Conservation (phyloP, 2,888 invertebrate species). For the Erebia palarica region DNA sequence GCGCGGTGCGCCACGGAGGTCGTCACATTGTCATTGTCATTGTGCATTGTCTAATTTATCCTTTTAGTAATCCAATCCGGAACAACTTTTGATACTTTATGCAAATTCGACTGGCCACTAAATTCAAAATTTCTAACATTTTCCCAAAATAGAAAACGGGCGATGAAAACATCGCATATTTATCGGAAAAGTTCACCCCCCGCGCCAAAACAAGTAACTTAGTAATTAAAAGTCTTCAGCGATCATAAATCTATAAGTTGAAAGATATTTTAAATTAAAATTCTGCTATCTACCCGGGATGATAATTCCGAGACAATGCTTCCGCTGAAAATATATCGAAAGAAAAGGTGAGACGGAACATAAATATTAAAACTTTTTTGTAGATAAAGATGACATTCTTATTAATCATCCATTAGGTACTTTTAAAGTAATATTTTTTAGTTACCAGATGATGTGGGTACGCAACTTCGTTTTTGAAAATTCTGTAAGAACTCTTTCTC, state of each 20-base stretch:
- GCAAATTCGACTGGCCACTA: background rate
- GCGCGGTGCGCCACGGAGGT: too few relatives aligned
- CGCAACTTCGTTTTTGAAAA: too few relatives aligned
- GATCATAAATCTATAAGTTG: constrained; percentile 70
- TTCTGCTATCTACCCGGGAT: constrained; percentile 50
- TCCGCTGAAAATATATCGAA: constrained; percentile 48
- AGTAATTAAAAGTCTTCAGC: constrained; percentile 64
- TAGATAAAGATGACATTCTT: constrained; percentile 14
- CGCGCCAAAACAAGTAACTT: constrained; percentile 48
- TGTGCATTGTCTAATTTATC: too few relatives aligned
- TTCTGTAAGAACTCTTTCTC: too few relatives aligned
- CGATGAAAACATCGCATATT: constrained; percentile 27
- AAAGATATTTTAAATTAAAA: constrained; percentile 71
- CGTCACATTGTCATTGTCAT: too few relatives aligned
- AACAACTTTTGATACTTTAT: background rate
- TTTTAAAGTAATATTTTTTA: too few relatives aligned
- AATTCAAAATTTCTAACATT: background rate
- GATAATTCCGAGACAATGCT: constrained; percentile 52
- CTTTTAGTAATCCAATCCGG: background rate
- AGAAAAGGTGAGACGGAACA: constrained; percentile 44
- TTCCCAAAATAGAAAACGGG: constrained; percentile 12
- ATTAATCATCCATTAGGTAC: too few relatives aligned
- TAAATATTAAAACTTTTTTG: constrained; percentile 42
- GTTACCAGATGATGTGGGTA: too few relatives aligned
- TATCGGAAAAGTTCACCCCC: constrained; percentile 30